Conservation (phyloP, 2,797 vertebrate species). For the Enoplosus armatus region DNA sequence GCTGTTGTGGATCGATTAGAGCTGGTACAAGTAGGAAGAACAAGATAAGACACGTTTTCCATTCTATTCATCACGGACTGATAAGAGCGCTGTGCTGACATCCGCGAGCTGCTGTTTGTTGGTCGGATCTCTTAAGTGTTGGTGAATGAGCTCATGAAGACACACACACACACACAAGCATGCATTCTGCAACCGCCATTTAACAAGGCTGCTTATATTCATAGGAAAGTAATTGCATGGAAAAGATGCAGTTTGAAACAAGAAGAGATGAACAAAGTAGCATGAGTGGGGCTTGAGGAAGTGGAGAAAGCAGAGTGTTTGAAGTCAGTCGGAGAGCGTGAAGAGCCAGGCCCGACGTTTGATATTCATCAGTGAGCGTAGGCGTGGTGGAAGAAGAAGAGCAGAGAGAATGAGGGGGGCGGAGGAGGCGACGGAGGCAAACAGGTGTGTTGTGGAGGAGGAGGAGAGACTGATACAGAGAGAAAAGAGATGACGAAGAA, state of each 20-base stretch:
- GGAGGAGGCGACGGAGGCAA: conserved; percentile 25
- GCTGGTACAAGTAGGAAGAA: conserved; percentile 76
- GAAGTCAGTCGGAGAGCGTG: conserved; percentile 67
- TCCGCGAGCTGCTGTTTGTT: conserved; percentile 71
- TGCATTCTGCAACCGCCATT: conserved; percentile 42
- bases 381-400: conserved; percentile 68
- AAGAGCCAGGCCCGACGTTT: conserved; percentile 86
- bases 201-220: conserved; percentile 76
- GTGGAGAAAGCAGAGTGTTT: conserved; percentile 70
- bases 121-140: conserved; percentile 70
- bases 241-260: conserved; percentile 70
- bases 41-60: conserved; percentile 82
- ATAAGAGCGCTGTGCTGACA: conserved; percentile 81
- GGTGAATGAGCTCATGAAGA: conserved; percentile 70
- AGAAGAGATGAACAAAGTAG: conserved; percentile 76
- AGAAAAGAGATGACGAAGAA: conserved; percentile 33
- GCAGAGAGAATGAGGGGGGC: conserved; percentile 38
- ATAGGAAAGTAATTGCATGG: conserved; percentile 66
- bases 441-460: conserved; percentile 68
- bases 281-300: conserved; percentile 74
- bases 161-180: conserved; percentile 27
- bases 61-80: conserved; percentile 79
- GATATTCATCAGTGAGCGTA: conserved; percentile 88
- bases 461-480: conserved; percentile 36
- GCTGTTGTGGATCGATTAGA: conserved; percentile 76